These are phyloP conservation scores for Palloptera scutellata DNA, from an alignment of 2,888 invertebrate species.

Conservation along the genomic window DNA sequence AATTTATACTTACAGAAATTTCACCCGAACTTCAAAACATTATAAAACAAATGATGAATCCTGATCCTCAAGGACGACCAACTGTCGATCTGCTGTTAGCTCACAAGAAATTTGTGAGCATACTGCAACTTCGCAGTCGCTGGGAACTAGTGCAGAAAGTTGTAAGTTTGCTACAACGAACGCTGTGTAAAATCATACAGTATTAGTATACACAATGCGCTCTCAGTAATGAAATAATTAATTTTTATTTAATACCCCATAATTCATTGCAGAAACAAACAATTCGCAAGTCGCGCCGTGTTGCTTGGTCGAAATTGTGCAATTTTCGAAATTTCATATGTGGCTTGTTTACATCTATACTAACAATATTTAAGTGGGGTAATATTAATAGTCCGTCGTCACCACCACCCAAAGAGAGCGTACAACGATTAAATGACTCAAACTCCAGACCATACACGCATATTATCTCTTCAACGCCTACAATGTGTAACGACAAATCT, in stretches of 20 bases:
- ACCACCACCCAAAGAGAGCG: constrained; percentile 9
- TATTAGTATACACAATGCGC: no score
- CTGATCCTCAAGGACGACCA: constrained; percentile 66
- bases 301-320: constrained; percentile 59
- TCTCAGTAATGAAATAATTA: no score
- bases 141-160: constrained; percentile 53
- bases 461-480: constrained; percentile 40
- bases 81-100: constrained; percentile 67
- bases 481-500: constrained; percentile 20
- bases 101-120: constrained; percentile 54
- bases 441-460: constrained; percentile 39
- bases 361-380: constrained; percentile 44
- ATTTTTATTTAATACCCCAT: no score
- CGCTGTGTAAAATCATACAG: no score
- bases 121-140: constrained; percentile 53
- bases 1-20: constrained; percentile 53
- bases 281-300: constrained; percentile 55
- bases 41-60: constrained; percentile 69
- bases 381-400: constrained; percentile 7
- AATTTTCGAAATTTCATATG: constrained; percentile 55
- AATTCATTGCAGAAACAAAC: constrained; percentile 51
- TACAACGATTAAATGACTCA: constrained; percentile 13
- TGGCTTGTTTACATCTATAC: constrained; percentile 49
- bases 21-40: constrained; percentile 67
- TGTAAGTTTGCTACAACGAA: constrained; percentile 43